phyloP scores from a whole-genome alignment of 64 coral and sea anemone species.

The Cladopsammia gracilis region DNA sequence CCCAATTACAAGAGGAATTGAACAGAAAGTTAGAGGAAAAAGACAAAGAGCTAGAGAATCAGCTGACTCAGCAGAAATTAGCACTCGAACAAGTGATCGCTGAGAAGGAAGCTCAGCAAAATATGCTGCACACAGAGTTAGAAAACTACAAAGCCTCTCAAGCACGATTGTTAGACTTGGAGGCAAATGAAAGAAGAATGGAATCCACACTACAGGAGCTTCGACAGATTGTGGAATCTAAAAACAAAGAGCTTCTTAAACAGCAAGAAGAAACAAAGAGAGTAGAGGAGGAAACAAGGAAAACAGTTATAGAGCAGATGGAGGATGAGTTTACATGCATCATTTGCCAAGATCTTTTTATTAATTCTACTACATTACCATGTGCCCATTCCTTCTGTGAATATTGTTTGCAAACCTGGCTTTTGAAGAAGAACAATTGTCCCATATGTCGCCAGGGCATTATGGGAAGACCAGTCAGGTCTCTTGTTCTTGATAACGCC shows the following conservation, averaged over 20 bases:
- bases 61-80: constrained; percentile 82
- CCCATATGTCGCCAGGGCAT: constrained; percentile 87
- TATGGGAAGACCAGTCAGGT: constrained; percentile 80
- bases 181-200: constrained; percentile 89
- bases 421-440: constrained; percentile 93
- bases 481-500: constrained; percentile 97
- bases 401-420: constrained; percentile 92
- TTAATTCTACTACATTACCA: constrained; percentile 85
- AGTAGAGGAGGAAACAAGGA: constrained; percentile 85
- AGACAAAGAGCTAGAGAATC: constrained; percentile 92
- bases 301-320: constrained; percentile 96
- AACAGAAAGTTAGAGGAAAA: constrained; percentile 88
- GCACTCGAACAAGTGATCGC: constrained; percentile 86
- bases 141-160: constrained; percentile 81
- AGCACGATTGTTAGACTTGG: constrained; percentile 79
- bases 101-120: constrained; percentile 89
- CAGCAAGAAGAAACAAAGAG: constrained; percentile 94
- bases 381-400: constrained; percentile 99
- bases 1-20: constrained; percentile 73
- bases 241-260: constrained; percentile 81
- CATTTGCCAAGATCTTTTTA: constrained; percentile 95
- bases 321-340: constrained; percentile 99
- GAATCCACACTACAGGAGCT: constrained; percentile 82
- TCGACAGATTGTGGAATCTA: constrained; percentile 73
- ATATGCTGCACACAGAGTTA: constrained; percentile 78